phyloP scores from a whole-genome alignment of 2,797 vertebrate genomes.

The Ptychobarbus kaznakovi region DNA sequence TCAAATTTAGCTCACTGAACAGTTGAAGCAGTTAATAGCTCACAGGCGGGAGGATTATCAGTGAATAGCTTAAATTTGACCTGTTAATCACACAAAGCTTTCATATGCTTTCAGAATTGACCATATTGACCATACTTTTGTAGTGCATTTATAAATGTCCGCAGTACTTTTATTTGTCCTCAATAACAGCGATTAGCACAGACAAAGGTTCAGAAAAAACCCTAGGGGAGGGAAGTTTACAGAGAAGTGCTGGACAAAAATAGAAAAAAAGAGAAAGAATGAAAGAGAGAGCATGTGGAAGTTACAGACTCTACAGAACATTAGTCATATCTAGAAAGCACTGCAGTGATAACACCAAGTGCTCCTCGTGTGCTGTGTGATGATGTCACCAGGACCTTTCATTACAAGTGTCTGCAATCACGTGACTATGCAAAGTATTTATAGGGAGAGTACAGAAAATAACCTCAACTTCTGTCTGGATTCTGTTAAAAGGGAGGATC shows the following conservation, averaged over 20 bases:
- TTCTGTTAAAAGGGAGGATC: slow-evolving; percentile 42
- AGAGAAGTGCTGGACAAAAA: slow-evolving; percentile 40
- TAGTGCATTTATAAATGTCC: not conserved
- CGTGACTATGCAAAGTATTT: slow-evolving; percentile 63
- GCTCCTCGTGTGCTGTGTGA: slow-evolving; percentile 63
- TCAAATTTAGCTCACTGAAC: not conserved
- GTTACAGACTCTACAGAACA: slow-evolving; percentile 58
- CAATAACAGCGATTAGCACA: not conserved
- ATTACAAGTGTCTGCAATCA: slow-evolving; percentile 65
- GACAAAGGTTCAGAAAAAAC: slow-evolving; percentile 2
- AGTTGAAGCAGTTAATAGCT: not conserved
- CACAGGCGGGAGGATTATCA: not conserved
- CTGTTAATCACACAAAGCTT: not conserved
- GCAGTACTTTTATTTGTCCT: not conserved
- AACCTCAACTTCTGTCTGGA: slow-evolving; percentile 39
- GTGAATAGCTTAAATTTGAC: not conserved
- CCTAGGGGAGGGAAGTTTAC: slow-evolving; percentile 5
- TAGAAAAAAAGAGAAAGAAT: slow-evolving; percentile 47
- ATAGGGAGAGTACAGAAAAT: slow-evolving; percentile 53
- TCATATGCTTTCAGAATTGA: not conserved
- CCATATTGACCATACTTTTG: not conserved
- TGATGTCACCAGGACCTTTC: slow-evolving; percentile 65
- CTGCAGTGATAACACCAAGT: slow-evolving; percentile 65
- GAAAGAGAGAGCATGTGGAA: slow-evolving; percentile 30
- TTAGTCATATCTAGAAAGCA: slow-evolving; percentile 66